Evolutionary conservation across 2,888 invertebrate genomes (phyloP).

Genomic region (Plagodis pulveraria): DNA sequence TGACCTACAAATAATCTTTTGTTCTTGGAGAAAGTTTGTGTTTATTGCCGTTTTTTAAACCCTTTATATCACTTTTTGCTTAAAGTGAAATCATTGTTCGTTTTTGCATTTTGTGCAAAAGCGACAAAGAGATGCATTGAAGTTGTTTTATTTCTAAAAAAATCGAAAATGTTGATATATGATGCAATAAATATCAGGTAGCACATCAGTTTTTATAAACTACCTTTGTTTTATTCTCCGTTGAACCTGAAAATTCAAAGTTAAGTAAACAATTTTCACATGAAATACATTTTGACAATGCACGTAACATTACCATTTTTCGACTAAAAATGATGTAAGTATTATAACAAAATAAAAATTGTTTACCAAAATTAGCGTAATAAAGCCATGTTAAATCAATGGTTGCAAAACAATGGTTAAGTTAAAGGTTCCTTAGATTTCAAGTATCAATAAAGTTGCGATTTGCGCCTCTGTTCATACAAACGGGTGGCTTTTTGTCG

Average conservation of each 20-base stretch:
- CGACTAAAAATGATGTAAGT: constrained; percentile 12
- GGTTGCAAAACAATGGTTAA: constrained; percentile 73
- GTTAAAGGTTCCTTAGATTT: constrained; percentile 49
- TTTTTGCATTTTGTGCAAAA: constrained; percentile 1
- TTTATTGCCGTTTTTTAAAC: constrained; percentile 62
- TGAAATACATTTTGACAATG: constrained; percentile 8
- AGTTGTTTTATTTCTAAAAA: constrained; percentile 6
- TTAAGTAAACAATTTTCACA: constrained; percentile 37
- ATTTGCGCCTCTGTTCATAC: constrained; percentile 34
- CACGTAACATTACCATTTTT: constrained; percentile 11
- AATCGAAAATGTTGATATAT: constrained; percentile 32
- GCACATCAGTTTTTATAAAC: constrained; percentile 17
- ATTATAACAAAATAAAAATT: constrained; percentile 29
- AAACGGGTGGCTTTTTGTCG: too few relatives aligned
- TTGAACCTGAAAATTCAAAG: constrained; percentile 28
- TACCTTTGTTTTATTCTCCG: not conserved
- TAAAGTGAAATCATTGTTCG: constrained; percentile 25
- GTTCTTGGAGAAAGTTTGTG: constrained; percentile 69
- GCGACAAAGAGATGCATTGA: constrained; percentile 17
- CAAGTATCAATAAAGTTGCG: constrained; percentile 44
- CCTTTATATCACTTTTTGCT: constrained; percentile 66
- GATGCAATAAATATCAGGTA: constrained; percentile 50
- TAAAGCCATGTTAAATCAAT: constrained; percentile 75
- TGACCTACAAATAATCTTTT: constrained; percentile 61
- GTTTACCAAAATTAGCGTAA: constrained; percentile 35